Conservation (phyloP, 2,797 vertebrate genomes). For the Pelodytes ibericus region DNA sequence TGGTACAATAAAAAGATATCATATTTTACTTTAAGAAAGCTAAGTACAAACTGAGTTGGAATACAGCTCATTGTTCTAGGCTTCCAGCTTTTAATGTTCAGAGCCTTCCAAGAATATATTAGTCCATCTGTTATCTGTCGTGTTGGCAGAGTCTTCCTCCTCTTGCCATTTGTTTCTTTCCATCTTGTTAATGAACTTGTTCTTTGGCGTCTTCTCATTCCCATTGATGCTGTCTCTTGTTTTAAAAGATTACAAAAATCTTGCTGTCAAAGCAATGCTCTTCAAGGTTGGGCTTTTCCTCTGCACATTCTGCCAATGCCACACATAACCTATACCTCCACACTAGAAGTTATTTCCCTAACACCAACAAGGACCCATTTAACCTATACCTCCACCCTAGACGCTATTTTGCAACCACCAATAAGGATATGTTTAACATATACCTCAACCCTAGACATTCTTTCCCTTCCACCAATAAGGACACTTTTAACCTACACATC, state of each 20-base stretch:
- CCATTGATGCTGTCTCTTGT: slow-evolving; percentile 23
- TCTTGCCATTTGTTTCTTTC: slow-evolving; percentile 41
- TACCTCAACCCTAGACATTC: no score
- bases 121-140: slow-evolving; percentile 58
- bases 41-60: slow-evolving; percentile 38
- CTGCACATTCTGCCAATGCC: background rate
- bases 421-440: no score
- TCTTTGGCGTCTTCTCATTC: slow-evolving; percentile 39
- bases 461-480: no score
- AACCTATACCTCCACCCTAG: no score
- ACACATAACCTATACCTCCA: no score
- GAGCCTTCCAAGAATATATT: slow-evolving; percentile 53
- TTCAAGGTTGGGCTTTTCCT: background rate
- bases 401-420: no score
- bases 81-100: slow-evolving; percentile 50
- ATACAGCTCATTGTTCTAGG: slow-evolving; percentile 36
- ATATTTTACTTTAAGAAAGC: slow-evolving; percentile 52
- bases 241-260: background rate
- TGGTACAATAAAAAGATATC: slow-evolving; percentile 48
- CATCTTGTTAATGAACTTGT: slow-evolving; percentile 41
- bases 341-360: no score
- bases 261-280: background rate
- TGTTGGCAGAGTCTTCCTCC: slow-evolving; percentile 18
- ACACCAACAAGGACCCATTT: no score
- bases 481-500: no score